Conservation (phyloP, 1,140 invertebrate species). For the Diorhabda elongata region DNA sequence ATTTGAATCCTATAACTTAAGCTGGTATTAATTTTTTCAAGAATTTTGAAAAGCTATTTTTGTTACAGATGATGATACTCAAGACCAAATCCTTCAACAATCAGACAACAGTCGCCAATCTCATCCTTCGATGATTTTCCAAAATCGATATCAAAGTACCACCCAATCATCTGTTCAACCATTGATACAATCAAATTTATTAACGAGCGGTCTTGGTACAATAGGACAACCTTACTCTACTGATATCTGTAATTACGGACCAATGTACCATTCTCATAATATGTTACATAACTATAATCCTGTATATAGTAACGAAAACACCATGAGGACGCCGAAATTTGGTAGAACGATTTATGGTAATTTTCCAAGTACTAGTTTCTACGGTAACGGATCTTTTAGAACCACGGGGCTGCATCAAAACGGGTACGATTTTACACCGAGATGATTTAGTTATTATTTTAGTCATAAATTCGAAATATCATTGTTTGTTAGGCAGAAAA, state of each 20-base stretch:
- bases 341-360: constrained; percentile 39
- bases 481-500: too few relatives aligned
- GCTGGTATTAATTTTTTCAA: too few relatives aligned
- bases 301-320: constrained; percentile 43
- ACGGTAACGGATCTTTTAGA: constrained; percentile 36
- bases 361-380: constrained; percentile 37
- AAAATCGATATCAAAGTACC: constrained; percentile 36
- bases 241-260: constrained; percentile 45
- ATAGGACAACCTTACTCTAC: constrained; percentile 43
- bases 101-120: constrained; percentile 23
- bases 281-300: constrained; percentile 45
- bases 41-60: constrained; percentile 5
- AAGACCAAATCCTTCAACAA: constrained; percentile 19
- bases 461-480: too few relatives aligned
- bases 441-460: constrained; percentile 25
- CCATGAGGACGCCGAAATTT: constrained; percentile 37
- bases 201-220: constrained; percentile 34
- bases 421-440: constrained; percentile 41
- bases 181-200: constrained; percentile 36
- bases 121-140: constrained; percentile 30
- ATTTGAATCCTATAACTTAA: too few relatives aligned
- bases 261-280: constrained; percentile 45
- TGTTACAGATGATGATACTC: constrained; percentile 37
- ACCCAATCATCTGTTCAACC: constrained; percentile 27
- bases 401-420: constrained; percentile 36